phyloP scores from a whole-genome alignment of 2,888 invertebrate species.

The Liodrosophila aerea region DNA sequence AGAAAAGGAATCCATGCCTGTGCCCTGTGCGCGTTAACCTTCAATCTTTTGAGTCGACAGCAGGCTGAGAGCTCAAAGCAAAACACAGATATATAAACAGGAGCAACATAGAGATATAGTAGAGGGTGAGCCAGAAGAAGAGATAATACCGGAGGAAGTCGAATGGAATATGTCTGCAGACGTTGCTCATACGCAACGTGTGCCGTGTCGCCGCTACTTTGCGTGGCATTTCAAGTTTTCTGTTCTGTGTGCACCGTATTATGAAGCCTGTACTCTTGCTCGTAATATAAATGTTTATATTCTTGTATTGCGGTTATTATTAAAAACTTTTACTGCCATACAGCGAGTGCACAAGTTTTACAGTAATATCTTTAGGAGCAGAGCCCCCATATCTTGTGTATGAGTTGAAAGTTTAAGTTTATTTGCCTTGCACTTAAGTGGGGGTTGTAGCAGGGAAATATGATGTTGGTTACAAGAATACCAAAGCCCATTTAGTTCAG shows the following conservation, averaged over 20 bases:
- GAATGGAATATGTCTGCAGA: constrained; percentile 18
- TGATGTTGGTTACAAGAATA: constrained; percentile 19
- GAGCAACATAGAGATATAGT: constrained; percentile 4
- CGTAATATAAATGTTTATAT: constrained; percentile 78
- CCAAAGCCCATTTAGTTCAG: constrained; percentile 18
- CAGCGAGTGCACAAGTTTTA: constrained; percentile 52
- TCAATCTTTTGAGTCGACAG: constrained; percentile 67
- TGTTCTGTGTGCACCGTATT: constrained; percentile 51
- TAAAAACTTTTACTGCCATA: constrained; percentile 74
- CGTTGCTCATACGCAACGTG: constrained; percentile 67
- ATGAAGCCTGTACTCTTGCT: constrained; percentile 55
- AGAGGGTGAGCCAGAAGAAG: neutral
- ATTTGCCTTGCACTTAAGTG: constrained; percentile 71
- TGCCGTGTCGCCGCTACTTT: constrained; percentile 8
- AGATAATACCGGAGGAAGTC: constrained; percentile 1
- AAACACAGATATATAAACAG: constrained; percentile 43
- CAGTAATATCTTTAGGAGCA: constrained; percentile 69
- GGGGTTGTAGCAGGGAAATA: constrained; percentile 5
- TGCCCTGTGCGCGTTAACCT: constrained; percentile 54
- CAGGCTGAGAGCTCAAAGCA: constrained; percentile 56
- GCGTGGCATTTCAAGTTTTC: constrained; percentile 28
- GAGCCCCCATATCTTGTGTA: constrained; percentile 3
- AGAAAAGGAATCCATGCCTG: constrained; percentile 20
- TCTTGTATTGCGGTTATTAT: constrained; percentile 78
- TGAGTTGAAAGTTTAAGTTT: constrained; percentile 54